Percentiles rank a stretch among this genome's conserved stretches.
Evolutionary conservation across 1,140 invertebrate species (phyloP).

Genomic region (Callitettix versicolor): DNA sequence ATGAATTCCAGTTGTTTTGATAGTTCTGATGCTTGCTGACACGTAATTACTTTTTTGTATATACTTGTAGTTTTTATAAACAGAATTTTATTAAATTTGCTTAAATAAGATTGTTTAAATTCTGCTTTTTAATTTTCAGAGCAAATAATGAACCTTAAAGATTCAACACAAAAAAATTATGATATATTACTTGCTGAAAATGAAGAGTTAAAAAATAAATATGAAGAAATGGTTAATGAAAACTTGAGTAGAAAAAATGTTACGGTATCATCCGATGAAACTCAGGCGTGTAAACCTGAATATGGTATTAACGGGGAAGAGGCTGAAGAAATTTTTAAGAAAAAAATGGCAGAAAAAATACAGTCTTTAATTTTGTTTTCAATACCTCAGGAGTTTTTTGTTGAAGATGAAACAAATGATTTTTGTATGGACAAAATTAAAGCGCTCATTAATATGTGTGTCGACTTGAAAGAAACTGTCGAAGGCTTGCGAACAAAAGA

Average conservation of each 20-base stretch:
- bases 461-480: neutral
- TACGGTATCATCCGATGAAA: neutral
- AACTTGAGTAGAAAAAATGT: neutral
- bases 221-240: constrained; percentile 5
- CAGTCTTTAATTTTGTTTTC: neutral
- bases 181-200: constrained; percentile 13
- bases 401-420: neutral
- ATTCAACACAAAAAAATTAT: constrained; percentile 17
- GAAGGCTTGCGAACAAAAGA: neutral
- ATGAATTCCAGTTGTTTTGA: no score
- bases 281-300: neutral
- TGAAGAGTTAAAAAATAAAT: constrained; percentile 16
- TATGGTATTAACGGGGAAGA: neutral
- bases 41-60: no score
- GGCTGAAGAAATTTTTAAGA: neutral
- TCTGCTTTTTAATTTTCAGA: constrained; percentile 18
- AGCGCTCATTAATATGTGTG: no score
- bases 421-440: neutral
- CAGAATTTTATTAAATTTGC: no score
- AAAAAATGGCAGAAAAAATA: neutral
- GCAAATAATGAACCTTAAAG: constrained; percentile 19
- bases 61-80: no score
- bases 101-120: no score
- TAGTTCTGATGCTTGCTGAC: no score
- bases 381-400: constrained; percentile 1